Evolutionary conservation across 2,113 vertebrate species (phyloP).

Genomic region (Gnathonemus longibarbis): DNA sequence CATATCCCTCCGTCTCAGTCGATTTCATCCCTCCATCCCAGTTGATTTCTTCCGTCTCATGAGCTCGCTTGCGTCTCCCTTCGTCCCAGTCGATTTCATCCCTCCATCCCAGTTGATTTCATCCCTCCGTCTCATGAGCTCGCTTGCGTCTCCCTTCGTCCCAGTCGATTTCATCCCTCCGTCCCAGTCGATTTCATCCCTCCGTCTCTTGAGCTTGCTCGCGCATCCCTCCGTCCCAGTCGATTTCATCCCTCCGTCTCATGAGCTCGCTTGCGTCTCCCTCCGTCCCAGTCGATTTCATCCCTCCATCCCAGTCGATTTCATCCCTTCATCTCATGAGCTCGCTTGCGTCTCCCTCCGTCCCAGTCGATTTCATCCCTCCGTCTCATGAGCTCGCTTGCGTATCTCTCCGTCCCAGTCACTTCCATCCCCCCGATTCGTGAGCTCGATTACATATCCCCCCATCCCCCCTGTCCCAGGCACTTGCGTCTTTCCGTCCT

Average conservation of each 20-base stretch:
- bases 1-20: neutral
- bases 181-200: neutral
- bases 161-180: neutral
- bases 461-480: neutral
- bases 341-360: neutral
- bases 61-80: no score
- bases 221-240: neutral
- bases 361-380: fast-evolving
- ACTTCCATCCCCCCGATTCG: no score
- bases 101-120: no score
- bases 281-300: neutral
- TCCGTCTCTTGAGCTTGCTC: no score
- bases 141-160: neutral
- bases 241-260: neutral
- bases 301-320: neutral
- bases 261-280: neutral
- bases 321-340: fast-evolving
- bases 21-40: no score
- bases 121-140: neutral
- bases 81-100: no score
- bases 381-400: no score
- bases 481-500: neutral
- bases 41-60: no score
- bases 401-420: no score
- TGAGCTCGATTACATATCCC: neutral